Base-by-base conservation (phyloP, 2,888 invertebrate species). In the Mechanitis mazaeus region DNA sequence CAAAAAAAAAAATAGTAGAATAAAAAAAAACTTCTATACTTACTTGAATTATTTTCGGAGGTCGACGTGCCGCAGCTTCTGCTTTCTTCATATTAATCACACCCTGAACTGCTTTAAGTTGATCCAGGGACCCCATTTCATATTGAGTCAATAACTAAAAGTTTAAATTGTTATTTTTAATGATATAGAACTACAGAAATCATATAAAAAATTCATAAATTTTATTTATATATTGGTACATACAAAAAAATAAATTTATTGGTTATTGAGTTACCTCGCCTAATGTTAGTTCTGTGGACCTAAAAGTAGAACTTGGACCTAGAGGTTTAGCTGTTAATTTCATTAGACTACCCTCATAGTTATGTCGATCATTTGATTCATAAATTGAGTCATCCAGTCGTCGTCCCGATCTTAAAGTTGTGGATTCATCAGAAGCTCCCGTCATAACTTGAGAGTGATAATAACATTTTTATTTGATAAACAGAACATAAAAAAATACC, bases 321-420 rank as follows among this genome's bases (percentile, higher is more conserved):
- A 74, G 69, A 28, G 82, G 75, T 47, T 72, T 80, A 0, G 79
- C 79, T 0, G 85, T 86, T 1, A 86, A 75, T 61, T 75, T 82
- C 81, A 85, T 79, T 31, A 87, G 71, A 0, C 79, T 77, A 0
- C 84, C 85, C 61, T 87, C 87, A 57, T 77, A 87, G 45, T 71
- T 77, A 60, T 80, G 75, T 33, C 80, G 74, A n/a, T 78, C 79
- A 2, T 81, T 75, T 0, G 83, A 77, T 20, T 82, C 75, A 38
- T 77, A 71, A 2, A 86, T 72, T 1, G 84, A 79, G 63, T 85
- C 81, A 1, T 85, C 85, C 38, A 85, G 65, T 45, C 84, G 75
- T 28, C 85, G 74, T 0, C 80, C 80, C 2, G 84, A 77, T 4
- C 69, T 67, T 9, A 72, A 3, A 0, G 76, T 65, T 11, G 68